Base-by-base conservation (phyloP, 2,113 vertebrate species). In the Aramus guarauna region DNA sequence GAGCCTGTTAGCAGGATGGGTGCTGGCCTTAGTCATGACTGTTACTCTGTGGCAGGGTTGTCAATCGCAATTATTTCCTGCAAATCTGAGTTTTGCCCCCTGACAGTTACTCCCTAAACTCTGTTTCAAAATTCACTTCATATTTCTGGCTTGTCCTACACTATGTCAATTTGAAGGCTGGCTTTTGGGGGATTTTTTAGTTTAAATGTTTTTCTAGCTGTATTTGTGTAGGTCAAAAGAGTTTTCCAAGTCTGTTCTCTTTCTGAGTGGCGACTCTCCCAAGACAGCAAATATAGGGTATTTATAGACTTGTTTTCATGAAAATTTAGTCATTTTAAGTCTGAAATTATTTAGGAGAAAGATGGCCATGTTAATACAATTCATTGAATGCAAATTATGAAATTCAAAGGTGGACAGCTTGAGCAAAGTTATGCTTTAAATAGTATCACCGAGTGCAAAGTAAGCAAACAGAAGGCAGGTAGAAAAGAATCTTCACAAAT, bases 191-290 rank as follows among this genome's bases (percentile, higher is more conserved):
- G 20, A 21, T 75, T 87, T 90, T 74, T 88, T 27, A 82, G 53
- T 77, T 91, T n/a, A 85, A 76, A 90, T 96, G 74, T 85, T 97
- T 95, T 97, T 90, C 58, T 95, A 92, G 74, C 67, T 93, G n/a
- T 75, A 92, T 91, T 95, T 76, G 41, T 88, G n/a, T 73, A 91
- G 91, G 77, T 96, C 91, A 88, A 82, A 90, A 91, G 56, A 73
- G 62, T 91, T 95, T 94, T 97, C 84, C 50, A 73, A 55, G 67
- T 62, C 84, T 95, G 74, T 47, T 92, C 84, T 85, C 73, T 22
- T 86, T 85, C 69, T 79, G 50, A 90, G 71, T 76, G 66, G 76
- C 0, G 47, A 85, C 53, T 92, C 71, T 85, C 66, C 66, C 81
- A 96, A 83, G 91, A 91, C 66, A 92, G 73, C 58, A 85, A 95